Conservation (phyloP, 2,888 invertebrate genomes). For the Heteromyza rotundicornis region DNA sequence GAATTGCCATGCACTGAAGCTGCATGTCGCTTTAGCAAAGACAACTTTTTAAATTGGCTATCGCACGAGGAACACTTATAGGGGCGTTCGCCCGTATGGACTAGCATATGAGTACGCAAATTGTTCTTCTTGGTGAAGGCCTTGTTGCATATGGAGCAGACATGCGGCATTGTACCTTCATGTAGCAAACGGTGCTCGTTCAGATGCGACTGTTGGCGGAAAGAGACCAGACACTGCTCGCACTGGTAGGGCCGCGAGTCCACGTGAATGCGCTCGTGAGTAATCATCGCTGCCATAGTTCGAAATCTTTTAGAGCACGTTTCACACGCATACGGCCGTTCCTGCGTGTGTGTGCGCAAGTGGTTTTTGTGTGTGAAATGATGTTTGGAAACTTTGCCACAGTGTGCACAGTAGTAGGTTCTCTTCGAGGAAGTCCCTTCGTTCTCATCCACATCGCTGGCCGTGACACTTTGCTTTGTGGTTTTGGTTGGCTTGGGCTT, state of each 20-base stretch:
- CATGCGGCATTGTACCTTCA: conserved; percentile 30
- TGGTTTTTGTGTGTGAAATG: conserved; percentile 37
- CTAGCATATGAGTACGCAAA: conserved; percentile 32
- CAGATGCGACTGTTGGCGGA: conserved; percentile 37
- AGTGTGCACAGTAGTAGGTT: conserved; percentile 15
- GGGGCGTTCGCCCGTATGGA: conserved; percentile 34
- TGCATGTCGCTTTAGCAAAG: conserved; percentile 34
- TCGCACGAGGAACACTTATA: conserved; percentile 37
- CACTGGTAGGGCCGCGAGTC: conserved; percentile 40
- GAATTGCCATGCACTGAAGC: too few species aligned
- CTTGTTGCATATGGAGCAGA: conserved; percentile 35
- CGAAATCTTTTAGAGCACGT: conserved; percentile 37
- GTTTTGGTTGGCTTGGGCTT: background rate
- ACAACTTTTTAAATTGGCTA: conserved; percentile 30
- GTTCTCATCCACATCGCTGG: too few species aligned
- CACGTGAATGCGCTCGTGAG: conserved; percentile 37
- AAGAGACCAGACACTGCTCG: conserved; percentile 33
- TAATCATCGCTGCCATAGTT: conserved; percentile 35
- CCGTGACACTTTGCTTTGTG: too few species aligned
- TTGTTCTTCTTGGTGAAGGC: conserved; percentile 31
- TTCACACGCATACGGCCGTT: conserved; percentile 36
- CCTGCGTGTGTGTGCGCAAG: conserved; percentile 38
- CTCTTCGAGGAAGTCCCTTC: background rate
- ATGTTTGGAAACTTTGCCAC: conserved; percentile 28
- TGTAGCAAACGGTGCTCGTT: conserved; percentile 39